A percentile compares a stretch with the other conserved stretches of the same genome.
Evolutionary conservation across 2,888 invertebrate genomes (phyloP).

Genomic region (Pinctada fucata): DNA sequence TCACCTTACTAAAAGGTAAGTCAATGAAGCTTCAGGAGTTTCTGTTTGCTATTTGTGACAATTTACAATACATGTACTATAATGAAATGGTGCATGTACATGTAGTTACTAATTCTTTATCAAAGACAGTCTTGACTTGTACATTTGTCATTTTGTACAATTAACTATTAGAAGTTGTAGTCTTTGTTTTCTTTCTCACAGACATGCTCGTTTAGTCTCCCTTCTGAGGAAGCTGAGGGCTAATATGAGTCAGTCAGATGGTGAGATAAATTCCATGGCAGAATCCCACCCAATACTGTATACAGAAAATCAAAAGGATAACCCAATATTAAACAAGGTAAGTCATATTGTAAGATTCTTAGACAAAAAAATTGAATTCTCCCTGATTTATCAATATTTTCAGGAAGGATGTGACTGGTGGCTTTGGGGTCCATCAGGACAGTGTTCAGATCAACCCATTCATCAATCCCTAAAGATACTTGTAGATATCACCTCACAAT

Average conservation of each 20-base stretch:
- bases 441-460: too few species aligned
- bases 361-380: too few species aligned
- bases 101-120: constrained; percentile 35
- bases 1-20: constrained; percentile 80
- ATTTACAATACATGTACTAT: too few species aligned
- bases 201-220: constrained; percentile 72
- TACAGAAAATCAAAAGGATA: constrained; percentile 54
- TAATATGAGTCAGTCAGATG: constrained; percentile 21
- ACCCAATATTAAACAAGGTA: constrained; percentile 70
- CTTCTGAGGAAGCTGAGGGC: constrained; percentile 65
- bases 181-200: constrained; percentile 48
- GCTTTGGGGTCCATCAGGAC: too few species aligned
- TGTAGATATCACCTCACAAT: too few species aligned
- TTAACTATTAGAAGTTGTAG: too few species aligned
- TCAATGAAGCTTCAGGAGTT: not conserved
- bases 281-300: constrained; percentile 66
- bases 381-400: too few species aligned
- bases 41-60: too few species aligned
- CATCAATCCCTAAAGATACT: too few species aligned
- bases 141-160: too few species aligned
- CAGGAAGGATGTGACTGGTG: too few species aligned
- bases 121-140: constrained; percentile 61
- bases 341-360: not conserved
- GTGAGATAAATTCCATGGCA: constrained; percentile 43
- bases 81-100: constrained; percentile 18